Percentiles rank a stretch among this genome's conserved stretches.
These are phyloP conservation scores for western clawed frog (Xenopus tropicalis) DNA, from an alignment of 2,113 vertebrate species.

Conservation along the genomic window DNA sequence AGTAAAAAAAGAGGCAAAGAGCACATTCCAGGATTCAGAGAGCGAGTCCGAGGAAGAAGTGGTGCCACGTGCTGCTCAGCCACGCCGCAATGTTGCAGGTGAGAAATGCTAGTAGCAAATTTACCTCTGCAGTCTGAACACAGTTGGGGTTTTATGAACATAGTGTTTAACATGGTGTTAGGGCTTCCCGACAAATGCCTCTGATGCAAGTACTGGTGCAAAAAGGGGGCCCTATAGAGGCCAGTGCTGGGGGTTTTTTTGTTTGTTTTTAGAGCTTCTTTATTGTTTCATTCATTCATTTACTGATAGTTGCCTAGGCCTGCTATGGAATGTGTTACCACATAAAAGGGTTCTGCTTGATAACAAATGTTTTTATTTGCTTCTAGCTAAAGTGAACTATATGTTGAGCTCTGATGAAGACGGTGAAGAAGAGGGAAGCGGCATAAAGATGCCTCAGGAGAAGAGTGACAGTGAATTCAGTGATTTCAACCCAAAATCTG, in stretches of 20 bases:
- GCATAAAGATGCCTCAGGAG: constrained; percentile 12
- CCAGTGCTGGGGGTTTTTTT: no score
- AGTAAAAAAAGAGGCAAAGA: constrained; percentile 69
- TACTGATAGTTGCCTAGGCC: no score
- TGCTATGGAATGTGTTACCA: no score
- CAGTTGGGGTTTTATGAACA: no score
- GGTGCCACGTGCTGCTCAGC: constrained; percentile 57
- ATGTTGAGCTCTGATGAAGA: constrained; percentile 48
- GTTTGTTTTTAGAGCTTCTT: no score
- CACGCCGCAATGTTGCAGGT: constrained; percentile 66
- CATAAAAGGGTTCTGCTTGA: neutral
- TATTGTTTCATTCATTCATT: no score
- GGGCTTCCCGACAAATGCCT: no score
- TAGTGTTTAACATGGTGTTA: no score
- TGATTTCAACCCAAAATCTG: constrained; percentile 38
- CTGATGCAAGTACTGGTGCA: no score
- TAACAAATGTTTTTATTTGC: constrained; percentile 9
- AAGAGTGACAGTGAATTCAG: constrained; percentile 40
- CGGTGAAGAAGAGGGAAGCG: constrained; percentile 45
- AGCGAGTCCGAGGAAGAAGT: constrained; percentile 60
- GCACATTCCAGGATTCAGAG: constrained; percentile 71
- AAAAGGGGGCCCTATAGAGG: no score
- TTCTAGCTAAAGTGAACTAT: constrained; percentile 59
- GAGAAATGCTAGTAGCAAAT: constrained; percentile 21
- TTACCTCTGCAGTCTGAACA: no score